Percentiles rank a stretch among this genome's conserved stretches.
Conservation (phyloP, 2,113 vertebrate genomes). For the Tupaia chinensis region DNA sequence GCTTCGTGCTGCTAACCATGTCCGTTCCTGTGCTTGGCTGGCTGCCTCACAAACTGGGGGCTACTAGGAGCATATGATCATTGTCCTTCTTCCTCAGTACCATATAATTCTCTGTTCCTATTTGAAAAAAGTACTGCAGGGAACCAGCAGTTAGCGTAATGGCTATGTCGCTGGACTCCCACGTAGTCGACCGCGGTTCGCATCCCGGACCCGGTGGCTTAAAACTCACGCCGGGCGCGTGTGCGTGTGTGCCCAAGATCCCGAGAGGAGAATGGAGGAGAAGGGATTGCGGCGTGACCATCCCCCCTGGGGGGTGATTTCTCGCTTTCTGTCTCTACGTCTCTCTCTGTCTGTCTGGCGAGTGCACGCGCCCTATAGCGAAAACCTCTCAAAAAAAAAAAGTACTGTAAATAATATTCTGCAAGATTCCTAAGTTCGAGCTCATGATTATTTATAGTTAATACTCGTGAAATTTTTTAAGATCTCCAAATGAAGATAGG, state of each 20-base stretch:
- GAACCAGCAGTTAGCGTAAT: too few relatives aligned
- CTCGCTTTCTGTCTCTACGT: too few relatives aligned
- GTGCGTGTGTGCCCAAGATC: too few relatives aligned
- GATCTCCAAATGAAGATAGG: neutral
- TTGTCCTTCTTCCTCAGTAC: neutral
- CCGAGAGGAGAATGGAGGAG: too few relatives aligned
- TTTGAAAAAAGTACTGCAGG: neutral
- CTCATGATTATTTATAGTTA: neutral
- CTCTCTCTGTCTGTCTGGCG: too few relatives aligned
- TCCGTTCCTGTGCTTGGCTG: neutral
- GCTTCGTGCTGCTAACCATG: neutral
- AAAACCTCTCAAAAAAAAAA: neutral
- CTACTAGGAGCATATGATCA: neutral
- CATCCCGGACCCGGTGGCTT: too few relatives aligned
- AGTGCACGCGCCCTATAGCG: too few relatives aligned
- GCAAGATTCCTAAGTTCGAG: neutral
- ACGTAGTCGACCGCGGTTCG: too few relatives aligned
- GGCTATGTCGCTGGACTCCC: too few relatives aligned
- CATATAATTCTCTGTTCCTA: constrained; percentile 5
- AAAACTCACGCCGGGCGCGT: too few relatives aligned
- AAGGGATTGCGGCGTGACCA: too few relatives aligned
- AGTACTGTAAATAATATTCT: neutral
- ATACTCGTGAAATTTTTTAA: neutral
- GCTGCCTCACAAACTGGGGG: neutral
- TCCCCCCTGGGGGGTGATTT: too few relatives aligned